phyloP scores from a whole-genome alignment of 2,888 invertebrate species.

The Eupeodes luniger region DNA sequence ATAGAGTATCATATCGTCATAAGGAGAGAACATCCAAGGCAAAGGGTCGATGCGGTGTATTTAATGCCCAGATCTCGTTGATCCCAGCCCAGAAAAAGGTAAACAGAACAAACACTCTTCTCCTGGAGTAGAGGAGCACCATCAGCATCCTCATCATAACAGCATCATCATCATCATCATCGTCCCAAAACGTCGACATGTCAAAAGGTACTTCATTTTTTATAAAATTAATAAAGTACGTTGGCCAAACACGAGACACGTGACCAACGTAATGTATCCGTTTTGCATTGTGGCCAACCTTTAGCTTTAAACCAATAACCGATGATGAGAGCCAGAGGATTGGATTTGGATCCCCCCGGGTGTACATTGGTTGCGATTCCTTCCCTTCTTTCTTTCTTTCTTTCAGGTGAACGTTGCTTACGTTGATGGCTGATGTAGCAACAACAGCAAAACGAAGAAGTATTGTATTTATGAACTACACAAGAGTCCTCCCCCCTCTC shows the following conservation, averaged over 20 bases:
- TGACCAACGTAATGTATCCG: constrained; percentile 84
- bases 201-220: constrained; percentile 81
- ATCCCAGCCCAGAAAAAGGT: constrained; percentile 38
- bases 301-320: constrained; percentile 77
- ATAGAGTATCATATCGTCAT: constrained; percentile 13
- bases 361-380: constrained; percentile 72
- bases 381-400: constrained; percentile 59
- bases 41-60: background rate
- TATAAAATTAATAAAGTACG: constrained; percentile 83
- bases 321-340: constrained; percentile 39
- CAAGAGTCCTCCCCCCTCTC: background rate
- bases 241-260: constrained; percentile 82
- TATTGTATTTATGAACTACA: background rate
- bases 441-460: constrained; percentile 23
- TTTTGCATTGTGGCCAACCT: constrained; percentile 79
- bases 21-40: constrained; percentile 23
- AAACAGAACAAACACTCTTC: constrained; percentile 35
- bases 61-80: constrained; percentile 20
- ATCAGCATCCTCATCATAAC: background rate
- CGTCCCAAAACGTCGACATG: constrained; percentile 63
- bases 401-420: constrained; percentile 78
- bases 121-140: background rate
- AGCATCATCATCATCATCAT: constrained; percentile 26
- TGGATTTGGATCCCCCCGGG: constrained; percentile 35
- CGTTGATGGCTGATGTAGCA: constrained; percentile 5